A percentile compares a stretch with the other conserved stretches of the same genome.
Conservation (phyloP, 2,797 vertebrate species). For the Enteromius paludinosus region DNA sequence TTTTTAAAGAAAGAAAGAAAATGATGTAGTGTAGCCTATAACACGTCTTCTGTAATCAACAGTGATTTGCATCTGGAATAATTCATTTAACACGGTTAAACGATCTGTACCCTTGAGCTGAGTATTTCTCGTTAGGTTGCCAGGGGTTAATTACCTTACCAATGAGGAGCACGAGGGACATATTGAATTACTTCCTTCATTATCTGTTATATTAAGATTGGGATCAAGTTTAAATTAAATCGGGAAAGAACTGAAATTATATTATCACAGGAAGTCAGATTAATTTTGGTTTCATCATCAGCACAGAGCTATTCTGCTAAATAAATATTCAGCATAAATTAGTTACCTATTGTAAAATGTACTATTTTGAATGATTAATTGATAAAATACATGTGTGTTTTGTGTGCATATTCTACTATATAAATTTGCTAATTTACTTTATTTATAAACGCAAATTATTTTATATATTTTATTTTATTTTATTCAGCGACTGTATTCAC, state of each 20-base stretch:
- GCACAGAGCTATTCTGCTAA: neutral
- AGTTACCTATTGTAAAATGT: neutral
- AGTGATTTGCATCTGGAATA: conserved; percentile 54
- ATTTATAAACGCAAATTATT: no score
- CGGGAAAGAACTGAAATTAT: conserved; percentile 48
- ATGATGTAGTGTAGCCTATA: conserved; percentile 17
- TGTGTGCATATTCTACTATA: no score
- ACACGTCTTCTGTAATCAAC: conserved; percentile 56
- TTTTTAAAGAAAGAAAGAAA: neutral
- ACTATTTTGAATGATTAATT: neutral
- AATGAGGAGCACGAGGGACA: conserved; percentile 54
- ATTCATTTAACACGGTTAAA: conserved; percentile 62
- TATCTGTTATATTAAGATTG: conserved; percentile 62
- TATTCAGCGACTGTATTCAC: no score
- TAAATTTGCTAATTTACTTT: neutral
- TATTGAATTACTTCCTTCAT: conserved; percentile 61
- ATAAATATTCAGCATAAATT: neutral
- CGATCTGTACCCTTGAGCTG: conserved; percentile 50
- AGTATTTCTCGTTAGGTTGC: conserved; percentile 53
- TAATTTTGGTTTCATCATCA: conserved; percentile 41
- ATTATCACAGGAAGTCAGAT: conserved; percentile 53
- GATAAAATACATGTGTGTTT: neutral
- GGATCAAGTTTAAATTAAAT: conserved; percentile 64
- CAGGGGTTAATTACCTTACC: conserved; percentile 66
- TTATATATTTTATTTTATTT: no score